Percentiles rank a stretch among this genome's conserved stretches.
These are phyloP conservation scores for Acronicta alni DNA, from an alignment of 2,888 invertebrate species.

Conservation along the genomic window DNA sequence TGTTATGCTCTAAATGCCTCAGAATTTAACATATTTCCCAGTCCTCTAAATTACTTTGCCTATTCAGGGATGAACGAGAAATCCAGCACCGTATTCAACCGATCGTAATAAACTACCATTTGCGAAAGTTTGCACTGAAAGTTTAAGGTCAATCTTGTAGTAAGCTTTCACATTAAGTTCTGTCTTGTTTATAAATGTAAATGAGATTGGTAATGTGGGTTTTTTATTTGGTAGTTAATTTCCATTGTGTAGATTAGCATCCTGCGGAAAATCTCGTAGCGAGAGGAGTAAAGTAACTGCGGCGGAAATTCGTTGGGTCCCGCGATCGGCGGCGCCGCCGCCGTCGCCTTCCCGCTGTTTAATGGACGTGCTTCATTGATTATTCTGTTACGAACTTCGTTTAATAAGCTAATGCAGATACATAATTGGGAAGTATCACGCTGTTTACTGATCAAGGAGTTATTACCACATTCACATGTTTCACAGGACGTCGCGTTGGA, in stretches of 20 bases:
- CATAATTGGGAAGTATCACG: conserved; percentile 40
- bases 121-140: conserved; percentile 54
- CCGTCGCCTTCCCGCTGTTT: conserved; percentile 62
- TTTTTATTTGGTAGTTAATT: conserved; percentile 67
- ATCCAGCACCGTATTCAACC: conserved; percentile 47
- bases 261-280: conserved; percentile 68
- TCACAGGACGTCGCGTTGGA: conserved; percentile 34
- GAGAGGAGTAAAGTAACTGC: conserved; percentile 56
- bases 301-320: conserved; percentile 72
- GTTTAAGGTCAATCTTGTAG: conserved; percentile 59
- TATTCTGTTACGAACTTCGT: conserved; percentile 64
- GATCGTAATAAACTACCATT: conserved; percentile 53
- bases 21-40: conserved; percentile 44
- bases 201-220: conserved; percentile 54
- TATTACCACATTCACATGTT: conserved; percentile 33
- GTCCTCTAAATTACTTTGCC: conserved; percentile 56
- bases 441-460: conserved; percentile 47
- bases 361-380: conserved; percentile 62
- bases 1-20: conserved; percentile 46
- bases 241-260: conserved; percentile 78
- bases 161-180: conserved; percentile 60
- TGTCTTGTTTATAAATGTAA: conserved; percentile 63
- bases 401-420: conserved; percentile 57
- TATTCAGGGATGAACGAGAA: conserved; percentile 51
- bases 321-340: conserved; percentile 63